Conservation (phyloP, 1,140 invertebrate species). For the Lerema accius region DNA sequence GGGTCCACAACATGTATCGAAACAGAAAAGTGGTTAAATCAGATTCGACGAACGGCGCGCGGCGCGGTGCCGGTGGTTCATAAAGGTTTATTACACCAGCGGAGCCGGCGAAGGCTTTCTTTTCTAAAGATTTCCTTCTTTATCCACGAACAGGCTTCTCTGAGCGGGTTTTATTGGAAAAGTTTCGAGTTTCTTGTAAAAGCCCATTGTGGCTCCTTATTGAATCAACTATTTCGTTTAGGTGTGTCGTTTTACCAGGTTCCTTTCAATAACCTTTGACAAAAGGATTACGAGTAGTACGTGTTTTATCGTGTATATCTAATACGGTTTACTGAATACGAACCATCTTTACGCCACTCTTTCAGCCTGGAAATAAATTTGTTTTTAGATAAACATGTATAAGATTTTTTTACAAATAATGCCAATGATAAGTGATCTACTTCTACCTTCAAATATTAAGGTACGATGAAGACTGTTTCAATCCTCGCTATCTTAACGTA, state of each 20-base stretch:
- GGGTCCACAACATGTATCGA: too few species aligned
- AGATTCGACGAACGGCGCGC: too few species aligned
- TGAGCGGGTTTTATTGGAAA: slow-evolving; percentile 32
- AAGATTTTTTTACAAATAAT: too few species aligned
- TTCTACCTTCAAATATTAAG: too few species aligned
- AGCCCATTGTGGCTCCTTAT: slow-evolving; percentile 28
- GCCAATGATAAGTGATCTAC: too few species aligned
- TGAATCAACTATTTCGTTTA: slow-evolving; percentile 28
- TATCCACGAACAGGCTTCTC: slow-evolving; percentile 17
- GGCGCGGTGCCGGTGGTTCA: not conserved
- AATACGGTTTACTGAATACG: not conserved
- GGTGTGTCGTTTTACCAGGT: slow-evolving; percentile 21
- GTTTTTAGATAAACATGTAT: too few species aligned
- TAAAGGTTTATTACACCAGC: slow-evolving; percentile 12
- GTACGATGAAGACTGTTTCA: too few species aligned
- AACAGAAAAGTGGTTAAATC: too few species aligned
- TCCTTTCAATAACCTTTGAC: slow-evolving; percentile 9
- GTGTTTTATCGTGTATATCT: not conserved
- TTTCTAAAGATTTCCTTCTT: slow-evolving; percentile 20
- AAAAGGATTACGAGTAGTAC: slow-evolving; percentile 6
- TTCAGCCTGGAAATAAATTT: too few species aligned
- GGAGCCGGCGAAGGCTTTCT: not conserved
- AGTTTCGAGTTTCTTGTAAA: slow-evolving; percentile 32
- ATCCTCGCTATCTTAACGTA: too few species aligned
- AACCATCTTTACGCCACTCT: too few species aligned